phyloP scores from a whole-genome alignment of 2,797 vertebrate species.

The Carduelis carduelis region DNA sequence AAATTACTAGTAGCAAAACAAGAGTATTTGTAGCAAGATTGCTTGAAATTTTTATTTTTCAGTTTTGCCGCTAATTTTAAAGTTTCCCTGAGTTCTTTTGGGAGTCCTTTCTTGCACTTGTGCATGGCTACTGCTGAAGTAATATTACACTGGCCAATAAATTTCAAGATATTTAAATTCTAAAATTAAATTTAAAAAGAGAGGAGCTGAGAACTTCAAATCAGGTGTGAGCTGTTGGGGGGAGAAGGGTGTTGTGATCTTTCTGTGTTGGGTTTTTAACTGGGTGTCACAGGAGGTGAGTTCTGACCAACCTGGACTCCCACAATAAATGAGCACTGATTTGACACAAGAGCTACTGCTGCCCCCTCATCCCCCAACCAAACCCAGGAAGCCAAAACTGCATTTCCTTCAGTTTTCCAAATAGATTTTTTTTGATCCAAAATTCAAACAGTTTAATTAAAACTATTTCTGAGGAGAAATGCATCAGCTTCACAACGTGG shows the following conservation, averaged over 20 bases:
- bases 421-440: background rate
- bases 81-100: background rate
- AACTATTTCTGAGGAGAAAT: background rate
- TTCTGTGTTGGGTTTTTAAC: background rate
- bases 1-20: background rate
- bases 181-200: background rate
- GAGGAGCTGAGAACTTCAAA: background rate
- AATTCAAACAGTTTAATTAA: background rate
- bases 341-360: background rate
- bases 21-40: background rate
- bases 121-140: fast-evolving
- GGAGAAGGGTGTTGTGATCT: background rate
- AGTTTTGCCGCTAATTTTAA: background rate
- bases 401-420: background rate
- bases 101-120: background rate
- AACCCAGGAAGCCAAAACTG: background rate
- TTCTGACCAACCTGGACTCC: background rate
- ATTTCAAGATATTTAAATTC: background rate
- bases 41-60: background rate
- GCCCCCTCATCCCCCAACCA: background rate
- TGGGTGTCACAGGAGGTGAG: background rate
- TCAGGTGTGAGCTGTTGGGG: background rate
- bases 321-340: background rate
- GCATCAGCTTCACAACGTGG: background rate
- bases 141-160: background rate